Percentiles rank a stretch among this genome's conserved stretches.
Evolutionary conservation across 2,888 invertebrate genomes (phyloP).

Genomic region (Chirona hameri): DNA sequence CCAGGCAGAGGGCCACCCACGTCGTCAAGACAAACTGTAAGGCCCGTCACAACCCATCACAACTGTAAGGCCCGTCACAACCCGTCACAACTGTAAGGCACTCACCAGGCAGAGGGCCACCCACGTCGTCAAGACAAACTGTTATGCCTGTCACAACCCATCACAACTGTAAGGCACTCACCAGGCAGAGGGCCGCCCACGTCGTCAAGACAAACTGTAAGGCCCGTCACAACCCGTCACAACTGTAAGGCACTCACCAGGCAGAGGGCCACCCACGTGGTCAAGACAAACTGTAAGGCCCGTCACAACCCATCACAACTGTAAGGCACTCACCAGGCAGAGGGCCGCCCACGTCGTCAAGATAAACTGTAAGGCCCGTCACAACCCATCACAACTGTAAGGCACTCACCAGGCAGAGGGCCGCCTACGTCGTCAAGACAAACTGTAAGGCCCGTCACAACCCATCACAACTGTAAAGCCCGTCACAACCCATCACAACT

Average conservation of each 20-base stretch:
- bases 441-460: neutral
- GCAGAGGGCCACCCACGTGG: neutral
- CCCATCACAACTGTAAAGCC: neutral
- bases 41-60: too few species aligned
- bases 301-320: too few species aligned
- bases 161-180: neutral
- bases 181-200: neutral
- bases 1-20: neutral
- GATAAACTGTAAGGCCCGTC: neutral
- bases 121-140: neutral
- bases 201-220: neutral
- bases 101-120: neutral
- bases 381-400: too few species aligned
- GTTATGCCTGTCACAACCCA: too few species aligned
- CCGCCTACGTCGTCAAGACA: neutral
- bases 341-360: neutral
- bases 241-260: neutral
- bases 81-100: neutral
- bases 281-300: neutral
- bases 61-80: neutral
- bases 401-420: neutral
- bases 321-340: neutral
- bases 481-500: too few species aligned
- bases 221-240: too few species aligned
- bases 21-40: neutral